Percentiles rank a stretch among this genome's conserved stretches.
Conservation (phyloP, 2,888 invertebrate species). For the Metalampra italica region DNA sequence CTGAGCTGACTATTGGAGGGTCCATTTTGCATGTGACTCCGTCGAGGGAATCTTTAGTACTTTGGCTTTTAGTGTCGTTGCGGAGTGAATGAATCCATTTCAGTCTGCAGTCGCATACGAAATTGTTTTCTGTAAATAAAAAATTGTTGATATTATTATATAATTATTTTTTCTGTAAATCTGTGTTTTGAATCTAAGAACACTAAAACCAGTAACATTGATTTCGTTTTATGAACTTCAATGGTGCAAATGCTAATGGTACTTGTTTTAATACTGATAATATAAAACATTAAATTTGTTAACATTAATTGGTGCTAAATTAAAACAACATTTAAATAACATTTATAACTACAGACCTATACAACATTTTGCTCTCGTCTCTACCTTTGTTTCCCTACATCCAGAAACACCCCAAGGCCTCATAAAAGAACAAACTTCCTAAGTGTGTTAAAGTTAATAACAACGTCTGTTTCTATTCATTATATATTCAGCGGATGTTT, state of each 20-base stretch:
- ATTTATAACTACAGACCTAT: conserved; percentile 10
- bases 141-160: conserved; percentile 16
- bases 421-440: conserved; percentile 61
- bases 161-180: no score
- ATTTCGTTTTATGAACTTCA: no score
- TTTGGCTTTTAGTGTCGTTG: conserved; percentile 85
- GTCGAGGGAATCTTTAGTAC: conserved; percentile 83
- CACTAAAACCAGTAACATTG: no score
- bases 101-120: conserved; percentile 90
- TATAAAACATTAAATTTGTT: no score
- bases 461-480: conserved; percentile 53
- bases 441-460: conserved; percentile 58
- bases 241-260: no score
- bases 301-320: no score
- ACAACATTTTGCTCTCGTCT: conserved; percentile 39
- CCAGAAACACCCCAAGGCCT: conserved; percentile 54
- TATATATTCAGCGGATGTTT: conserved; percentile 66
- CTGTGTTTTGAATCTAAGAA: no score
- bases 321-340: not conserved
- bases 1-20: conserved; percentile 64
- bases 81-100: conserved; percentile 87
- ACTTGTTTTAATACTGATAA: no score
- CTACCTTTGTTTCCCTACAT: conserved; percentile 24
- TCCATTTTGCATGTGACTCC: conserved; percentile 85
- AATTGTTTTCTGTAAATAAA: conserved; percentile 85